Percentiles rank a stretch among this genome's conserved stretches.
phyloP scores from a whole-genome alignment of 2,888 invertebrate species.

The Microdon myrmicae region DNA sequence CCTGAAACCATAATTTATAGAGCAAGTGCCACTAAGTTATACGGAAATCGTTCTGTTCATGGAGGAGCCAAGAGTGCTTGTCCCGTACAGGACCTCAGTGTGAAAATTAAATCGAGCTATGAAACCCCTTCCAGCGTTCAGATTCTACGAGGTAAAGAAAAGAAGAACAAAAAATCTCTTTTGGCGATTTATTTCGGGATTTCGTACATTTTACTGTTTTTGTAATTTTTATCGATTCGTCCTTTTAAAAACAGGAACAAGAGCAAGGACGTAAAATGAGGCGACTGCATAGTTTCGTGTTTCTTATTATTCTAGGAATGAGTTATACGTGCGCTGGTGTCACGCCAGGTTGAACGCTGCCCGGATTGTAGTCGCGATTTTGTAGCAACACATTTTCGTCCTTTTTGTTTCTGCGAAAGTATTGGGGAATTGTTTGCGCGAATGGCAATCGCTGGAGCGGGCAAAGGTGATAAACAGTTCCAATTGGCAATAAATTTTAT shows the following conservation, averaged over 20 bases:
- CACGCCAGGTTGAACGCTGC: constrained; percentile 10
- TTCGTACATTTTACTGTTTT: constrained; percentile 19
- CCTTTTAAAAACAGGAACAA: constrained; percentile 2
- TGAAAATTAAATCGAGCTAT: constrained; percentile 29
- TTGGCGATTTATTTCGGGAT: constrained; percentile 33
- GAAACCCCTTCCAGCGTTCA: constrained; percentile 12
- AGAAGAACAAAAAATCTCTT: too few species aligned
- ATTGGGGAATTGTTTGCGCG: constrained; percentile 27
- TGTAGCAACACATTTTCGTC: constrained; percentile 24
- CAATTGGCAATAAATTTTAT: constrained; percentile 51
- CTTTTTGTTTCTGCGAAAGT: constrained; percentile 1
- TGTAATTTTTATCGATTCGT: constrained; percentile 30
- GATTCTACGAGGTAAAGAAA: too few species aligned
- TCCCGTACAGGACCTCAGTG: constrained; percentile 8
- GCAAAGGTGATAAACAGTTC: constrained; percentile 51
- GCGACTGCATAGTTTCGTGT: constrained; percentile 12
- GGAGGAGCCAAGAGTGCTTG: constrained; percentile 1
- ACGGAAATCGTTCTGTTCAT: not conserved
- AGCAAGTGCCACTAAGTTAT: constrained; percentile 35
- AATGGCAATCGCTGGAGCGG: constrained; percentile 31
- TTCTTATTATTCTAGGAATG: constrained; percentile 22
- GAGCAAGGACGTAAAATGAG: too few species aligned
- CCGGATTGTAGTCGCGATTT: constrained; percentile 12
- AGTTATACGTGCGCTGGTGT: constrained; percentile 22
- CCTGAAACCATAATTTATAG: constrained; percentile 45